phyloP scores from a whole-genome alignment of 2,113 vertebrate genomes.

The Nicator chloris region DNA sequence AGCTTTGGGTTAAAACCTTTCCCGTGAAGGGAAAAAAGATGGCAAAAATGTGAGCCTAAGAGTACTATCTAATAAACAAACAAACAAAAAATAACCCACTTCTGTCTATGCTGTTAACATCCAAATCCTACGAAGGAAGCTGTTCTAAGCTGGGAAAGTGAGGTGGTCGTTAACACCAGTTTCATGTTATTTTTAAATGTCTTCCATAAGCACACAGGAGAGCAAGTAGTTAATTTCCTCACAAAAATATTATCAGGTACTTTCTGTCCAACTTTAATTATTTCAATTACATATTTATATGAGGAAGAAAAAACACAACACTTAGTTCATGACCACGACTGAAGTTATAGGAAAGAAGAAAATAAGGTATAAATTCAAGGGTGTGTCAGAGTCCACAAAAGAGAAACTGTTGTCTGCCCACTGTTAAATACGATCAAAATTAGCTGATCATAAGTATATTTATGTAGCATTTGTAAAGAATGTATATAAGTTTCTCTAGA shows the following conservation, averaged over 20 bases:
- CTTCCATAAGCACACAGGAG: neutral
- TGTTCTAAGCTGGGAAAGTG: neutral
- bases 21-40: neutral
- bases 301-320: neutral
- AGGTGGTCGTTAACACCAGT: neutral
- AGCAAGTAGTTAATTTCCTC: neutral
- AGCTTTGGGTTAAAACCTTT: neutral
- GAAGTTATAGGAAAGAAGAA: neutral
- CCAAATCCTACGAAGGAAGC: neutral
- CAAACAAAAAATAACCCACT: neutral
- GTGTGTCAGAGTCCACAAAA: neutral
- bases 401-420: neutral
- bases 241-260: neutral
- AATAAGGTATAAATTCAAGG: neutral
- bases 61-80: neutral
- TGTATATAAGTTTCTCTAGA: neutral
- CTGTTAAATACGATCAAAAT: neutral
- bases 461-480: neutral
- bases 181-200: neutral
- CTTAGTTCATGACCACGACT: neutral
- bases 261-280: neutral
- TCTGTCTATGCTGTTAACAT: neutral
- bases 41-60: neutral
- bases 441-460: neutral
- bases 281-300: neutral